Base-by-base conservation (phyloP, 2,888 invertebrate species). In the Acrocera orbiculus region DNA sequence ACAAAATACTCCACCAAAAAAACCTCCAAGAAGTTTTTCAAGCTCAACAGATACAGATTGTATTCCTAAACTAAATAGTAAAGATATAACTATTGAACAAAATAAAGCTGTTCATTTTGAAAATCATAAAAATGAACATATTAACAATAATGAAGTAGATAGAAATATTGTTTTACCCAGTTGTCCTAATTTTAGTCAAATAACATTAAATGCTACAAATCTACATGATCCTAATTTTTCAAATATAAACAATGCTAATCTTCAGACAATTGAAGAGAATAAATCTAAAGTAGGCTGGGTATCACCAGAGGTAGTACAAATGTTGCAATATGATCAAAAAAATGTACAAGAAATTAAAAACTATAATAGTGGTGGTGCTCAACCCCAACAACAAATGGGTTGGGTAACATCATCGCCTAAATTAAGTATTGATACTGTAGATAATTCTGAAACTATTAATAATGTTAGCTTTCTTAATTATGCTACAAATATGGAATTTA, bases 391-490 rank as follows among this genome's bases (percentile, higher is more conserved):
- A 46, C 4, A 43, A 40, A 30, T 33, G 47, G 4, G 50, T 44
- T 30, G 54, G 50, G 53, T 54, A 54, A 46, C 46, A 28, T 4
- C 44, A n/a, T 48, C 53, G 2, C 46, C 42, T 1, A 57, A 56
- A 35, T 28, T 53, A 4, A 47, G 52, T 13, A 44, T 59, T 15
- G 59, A 59, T 30, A 56, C 53, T 1, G 59, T 59, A 1, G 59
- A 59, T 39, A 49, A 52, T 23, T 9, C 7, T 20, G 40, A 40
- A 22, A 40, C 40, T 3, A 40, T 38, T 7, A 40, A 40, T 27
- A 16, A 30, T 5, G 23, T 15, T 10, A 24, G 27, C 13, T 45
- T 45, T 26, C 47, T 52, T 28, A 58, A 58, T 42, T 43, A 58
- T 10, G 56, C 50, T 1, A 43, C 44, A n/a, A 56, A 57, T 30